These are phyloP conservation scores for Spodoptera picta DNA, from an alignment of 2,888 invertebrate genomes.

Conservation along the genomic window DNA sequence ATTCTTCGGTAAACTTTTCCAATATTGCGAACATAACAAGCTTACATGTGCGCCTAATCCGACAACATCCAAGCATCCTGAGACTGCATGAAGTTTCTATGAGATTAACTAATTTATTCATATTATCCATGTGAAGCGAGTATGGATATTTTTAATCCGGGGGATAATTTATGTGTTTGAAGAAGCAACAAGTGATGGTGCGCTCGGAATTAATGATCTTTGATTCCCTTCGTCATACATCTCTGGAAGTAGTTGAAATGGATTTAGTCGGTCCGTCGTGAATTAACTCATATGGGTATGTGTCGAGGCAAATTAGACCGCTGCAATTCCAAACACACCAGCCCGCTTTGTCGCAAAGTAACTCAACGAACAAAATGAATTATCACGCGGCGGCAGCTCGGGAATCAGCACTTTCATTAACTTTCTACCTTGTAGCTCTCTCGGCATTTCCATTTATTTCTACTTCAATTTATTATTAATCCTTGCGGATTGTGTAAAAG, in stretches of 20 bases:
- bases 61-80: constrained; percentile 62
- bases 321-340: constrained; percentile 57
- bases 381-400: constrained; percentile 55
- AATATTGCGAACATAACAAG: constrained; percentile 79
- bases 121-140: constrained; percentile 20
- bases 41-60: constrained; percentile 74
- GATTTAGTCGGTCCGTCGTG: constrained; percentile 43
- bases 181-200: constrained; percentile 49
- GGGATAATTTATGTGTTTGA: constrained; percentile 44
- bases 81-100: constrained; percentile 62
- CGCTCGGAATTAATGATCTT: constrained; percentile 39
- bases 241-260: constrained; percentile 45
- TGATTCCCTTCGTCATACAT: constrained; percentile 34
- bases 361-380: constrained; percentile 64
- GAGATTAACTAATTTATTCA: constrained; percentile 67
- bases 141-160: constrained; percentile 33
- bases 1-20: constrained; percentile 80
- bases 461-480: constrained; percentile 57
- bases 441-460: constrained; percentile 49
- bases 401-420: constrained; percentile 65
- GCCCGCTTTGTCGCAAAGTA: constrained; percentile 60
- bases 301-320: constrained; percentile 55
- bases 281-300: constrained; percentile 59
- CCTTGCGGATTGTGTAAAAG: constrained; percentile 49
- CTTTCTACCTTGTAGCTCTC: constrained; percentile 48